A percentile compares a stretch with the other conserved stretches of the same genome.
Conservation (phyloP, 53 echinoderm and acorn worm species). For the Echinarachnius parma region DNA sequence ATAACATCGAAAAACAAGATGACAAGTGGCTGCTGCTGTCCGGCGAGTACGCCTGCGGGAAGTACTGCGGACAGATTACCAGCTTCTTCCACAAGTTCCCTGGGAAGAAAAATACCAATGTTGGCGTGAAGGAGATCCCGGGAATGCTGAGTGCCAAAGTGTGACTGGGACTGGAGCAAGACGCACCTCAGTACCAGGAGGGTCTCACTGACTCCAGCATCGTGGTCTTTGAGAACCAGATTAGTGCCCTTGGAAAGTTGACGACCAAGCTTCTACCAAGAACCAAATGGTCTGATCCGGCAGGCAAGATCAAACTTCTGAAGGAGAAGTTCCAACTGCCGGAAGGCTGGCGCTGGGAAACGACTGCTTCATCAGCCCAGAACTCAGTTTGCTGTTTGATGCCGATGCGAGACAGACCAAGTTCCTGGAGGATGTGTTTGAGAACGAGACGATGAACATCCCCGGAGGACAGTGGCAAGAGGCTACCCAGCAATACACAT, state of each 20-base stretch:
- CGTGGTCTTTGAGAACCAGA: slow-evolving; percentile 95
- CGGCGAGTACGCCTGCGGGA: slow-evolving; percentile 82
- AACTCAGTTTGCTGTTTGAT: slow-evolving; percentile 86
- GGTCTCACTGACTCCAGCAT: slow-evolving; percentile 73
- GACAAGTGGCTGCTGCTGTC: slow-evolving; percentile 98
- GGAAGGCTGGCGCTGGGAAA: slow-evolving; percentile 90
- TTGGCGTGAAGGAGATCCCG: slow-evolving; percentile 86
- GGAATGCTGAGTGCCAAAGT: slow-evolving; percentile 83
- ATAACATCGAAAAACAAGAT: slow-evolving; percentile 64
- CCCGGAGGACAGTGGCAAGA: slow-evolving; percentile 85
- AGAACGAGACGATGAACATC: slow-evolving; percentile 79
- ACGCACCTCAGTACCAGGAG: slow-evolving; percentile 69
- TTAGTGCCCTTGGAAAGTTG: slow-evolving; percentile 96
- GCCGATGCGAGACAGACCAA: slow-evolving; percentile 95
- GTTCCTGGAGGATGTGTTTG: slow-evolving; percentile 88
- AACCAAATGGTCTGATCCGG: slow-evolving; percentile 90
- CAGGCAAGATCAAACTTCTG: slow-evolving; percentile 88
- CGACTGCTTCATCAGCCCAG: slow-evolving; percentile 95
- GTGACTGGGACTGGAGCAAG: slow-evolving; percentile 88
- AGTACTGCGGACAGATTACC: slow-evolving; percentile 74
- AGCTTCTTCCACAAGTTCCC: slow-evolving; percentile 90
- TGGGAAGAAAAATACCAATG: slow-evolving; percentile 71
- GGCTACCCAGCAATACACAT: slow-evolving; percentile 63
- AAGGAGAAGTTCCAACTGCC: slow-evolving; percentile 90
- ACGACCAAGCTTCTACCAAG: slow-evolving; percentile 87